Evolutionary conservation across 1,140 invertebrate species (phyloP), one percentile per base, ranked within the genome.

Genomic region (Oppia nitens): DNA sequence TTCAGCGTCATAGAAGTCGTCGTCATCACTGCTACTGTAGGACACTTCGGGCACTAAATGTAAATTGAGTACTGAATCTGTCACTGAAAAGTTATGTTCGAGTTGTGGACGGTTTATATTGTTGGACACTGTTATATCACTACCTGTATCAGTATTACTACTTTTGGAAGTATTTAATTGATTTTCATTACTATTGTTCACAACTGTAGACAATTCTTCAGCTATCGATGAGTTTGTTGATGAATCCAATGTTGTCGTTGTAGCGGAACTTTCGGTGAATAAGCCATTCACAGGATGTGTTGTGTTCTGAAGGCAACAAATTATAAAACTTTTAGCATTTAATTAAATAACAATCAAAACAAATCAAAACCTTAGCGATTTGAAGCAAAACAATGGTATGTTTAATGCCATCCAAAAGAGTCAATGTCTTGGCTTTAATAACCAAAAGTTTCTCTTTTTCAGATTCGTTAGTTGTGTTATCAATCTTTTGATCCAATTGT

Each of bases 311-410:
- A 24, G 60, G 47, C 51, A 53, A 56, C 32, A 52, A 47, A 55
- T 14, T 6, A 28, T 6, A 25, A 9, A 25, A 6, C n/a, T 9
- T 9, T 51, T 12, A 56, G 26, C 2, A 24, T n/a, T 28, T 28
- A 49, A 21, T 21, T n/a, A 20, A n/a, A 3, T 4, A 57, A 17
- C 14, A 50, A 25, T 32, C 1, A 49, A 57, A 57, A 4, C 1
- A 28, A 20, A 50, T n/a, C 28, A 14, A 49, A 79, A 90, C 87
- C 81, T 97, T 97, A 61, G 90, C 87, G 72, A 96, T 95, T 81
- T 97, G 92, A 66, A 98, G 77, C 65, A 92, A 81, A 58, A 96
- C 89, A 75, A 98, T 96, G 63, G 90, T 87, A 77, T 96, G 92
- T 75, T 97, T 97, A 63, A 97, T 86, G 64, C 87, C 83, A 74